Evolutionary conservation across 2,888 invertebrate species (phyloP), one percentile per base, ranked within the genome.

Genomic region (Strigamia maritima): DNA sequence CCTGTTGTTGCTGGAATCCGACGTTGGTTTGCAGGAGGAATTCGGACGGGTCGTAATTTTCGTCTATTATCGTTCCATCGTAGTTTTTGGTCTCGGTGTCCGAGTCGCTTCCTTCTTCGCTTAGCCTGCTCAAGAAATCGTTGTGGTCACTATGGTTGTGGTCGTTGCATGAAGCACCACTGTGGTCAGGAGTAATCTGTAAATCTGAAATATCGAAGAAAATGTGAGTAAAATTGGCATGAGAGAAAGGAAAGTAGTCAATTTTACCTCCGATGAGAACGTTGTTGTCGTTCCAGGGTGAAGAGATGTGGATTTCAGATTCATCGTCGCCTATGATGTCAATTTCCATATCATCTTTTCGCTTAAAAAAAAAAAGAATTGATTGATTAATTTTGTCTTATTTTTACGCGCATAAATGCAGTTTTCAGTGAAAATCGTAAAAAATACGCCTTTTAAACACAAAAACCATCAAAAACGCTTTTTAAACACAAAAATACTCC

Each of bases 1-100:
- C n/a, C 74, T 81, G 22, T 31, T 2, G 31, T 6, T 44, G 28
- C 65, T 82, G 2, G 84, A 40, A 74, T 80, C 79, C 31, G 82
- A 74, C 49, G 82, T 40, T 86, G 85, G 88, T 88, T 24, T 90
- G 89, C 86, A 92, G 88, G 77, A 94, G 87, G 85, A 95, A 93
- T 86, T 94, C 94, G 0, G 94, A 93, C 0, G 94, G 93, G 87
- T 95, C 94, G 86, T 95, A 95, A 84, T 91, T 92, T 0, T 92
- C 91, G 87, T 94, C 94, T 26, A 92, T 90, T 82, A 92, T 92
- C 87, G 92, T 90, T 80, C 91, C 91, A 84, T 81, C 82, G 65
- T 92, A 91, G 2, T 35, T 70, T 7, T 81, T 81, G 14, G 81
- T 81, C 60, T 81, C 82, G 22, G 81, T 82, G 28, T 81, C 82